These are phyloP conservation scores for human (Homo sapiens) DNA, from an alignment of 2,113 vertebrate species.

Conservation along the genomic window DNA sequence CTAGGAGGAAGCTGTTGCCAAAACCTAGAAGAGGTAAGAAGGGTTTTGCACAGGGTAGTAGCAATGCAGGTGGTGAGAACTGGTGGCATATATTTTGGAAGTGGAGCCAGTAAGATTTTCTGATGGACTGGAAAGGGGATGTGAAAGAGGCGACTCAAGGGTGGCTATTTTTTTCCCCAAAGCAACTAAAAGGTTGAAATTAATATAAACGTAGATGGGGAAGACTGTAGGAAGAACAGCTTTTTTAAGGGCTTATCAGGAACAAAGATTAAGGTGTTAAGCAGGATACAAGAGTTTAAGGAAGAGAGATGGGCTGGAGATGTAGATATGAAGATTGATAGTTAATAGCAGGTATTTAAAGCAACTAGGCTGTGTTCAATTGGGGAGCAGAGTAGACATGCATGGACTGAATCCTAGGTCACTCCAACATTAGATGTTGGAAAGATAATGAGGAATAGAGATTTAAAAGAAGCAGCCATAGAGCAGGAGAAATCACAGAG, in stretches of 20 bases:
- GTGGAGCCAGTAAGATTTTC: background rate
- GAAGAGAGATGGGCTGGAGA: background rate
- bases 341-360: background rate
- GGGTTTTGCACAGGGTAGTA: background rate
- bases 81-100: background rate
- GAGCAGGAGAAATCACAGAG: background rate
- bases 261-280: background rate
- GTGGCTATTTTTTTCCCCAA: background rate
- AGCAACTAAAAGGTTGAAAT: background rate
- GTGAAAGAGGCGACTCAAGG: background rate
- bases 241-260: background rate
- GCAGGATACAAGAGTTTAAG: too few species aligned
- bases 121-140: background rate
- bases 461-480: background rate
- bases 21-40: background rate
- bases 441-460: background rate
- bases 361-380: background rate
- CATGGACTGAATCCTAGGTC: too few species aligned
- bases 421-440: background rate
- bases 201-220: background rate
- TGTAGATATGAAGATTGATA: background rate
- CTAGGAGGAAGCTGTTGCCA: rapidly evolving
- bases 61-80: background rate
- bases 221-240: background rate
- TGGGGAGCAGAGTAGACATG: background rate